Evolutionary conservation across 1,140 invertebrate species (phyloP).

Genomic region (Cotesia typhae): DNA sequence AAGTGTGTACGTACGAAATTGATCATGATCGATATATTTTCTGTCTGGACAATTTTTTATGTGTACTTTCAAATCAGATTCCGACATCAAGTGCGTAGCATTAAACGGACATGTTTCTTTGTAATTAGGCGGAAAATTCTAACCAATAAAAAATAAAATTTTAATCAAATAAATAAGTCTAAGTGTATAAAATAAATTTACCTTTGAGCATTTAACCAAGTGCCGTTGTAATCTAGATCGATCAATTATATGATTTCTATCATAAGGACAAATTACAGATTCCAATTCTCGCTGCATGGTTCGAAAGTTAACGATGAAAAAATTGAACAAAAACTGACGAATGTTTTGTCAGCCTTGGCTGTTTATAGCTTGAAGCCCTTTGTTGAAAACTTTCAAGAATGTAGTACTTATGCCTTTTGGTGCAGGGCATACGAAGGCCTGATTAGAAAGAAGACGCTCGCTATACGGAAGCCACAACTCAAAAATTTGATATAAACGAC

Average conservation of each 20-base stretch:
- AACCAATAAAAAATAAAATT: slow-evolving; percentile 37
- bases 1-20: slow-evolving; percentile 13
- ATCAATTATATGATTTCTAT: slow-evolving; percentile 50
- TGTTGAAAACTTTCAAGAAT: too few relatives aligned
- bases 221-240: slow-evolving; percentile 52
- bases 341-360: too few relatives aligned
- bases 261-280: slow-evolving; percentile 53
- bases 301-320: too few relatives aligned
- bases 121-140: slow-evolving; percentile 55
- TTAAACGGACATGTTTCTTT: slow-evolving; percentile 56
- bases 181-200: slow-evolving; percentile 37
- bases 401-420: too few relatives aligned
- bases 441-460: too few relatives aligned
- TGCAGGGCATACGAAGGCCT: too few relatives aligned
- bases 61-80: slow-evolving; percentile 50
- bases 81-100: slow-evolving; percentile 55
- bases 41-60: slow-evolving; percentile 46
- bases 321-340: too few relatives aligned
- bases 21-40: slow-evolving; percentile 31
- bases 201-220: slow-evolving; percentile 59
- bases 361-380: too few relatives aligned
- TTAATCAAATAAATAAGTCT: slow-evolving; percentile 1
- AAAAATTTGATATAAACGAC: too few relatives aligned
- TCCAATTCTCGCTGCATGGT: slow-evolving; percentile 19
- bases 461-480: too few relatives aligned